Conservation (phyloP, 2,113 vertebrate species). For the Acinonyx jubatus region DNA sequence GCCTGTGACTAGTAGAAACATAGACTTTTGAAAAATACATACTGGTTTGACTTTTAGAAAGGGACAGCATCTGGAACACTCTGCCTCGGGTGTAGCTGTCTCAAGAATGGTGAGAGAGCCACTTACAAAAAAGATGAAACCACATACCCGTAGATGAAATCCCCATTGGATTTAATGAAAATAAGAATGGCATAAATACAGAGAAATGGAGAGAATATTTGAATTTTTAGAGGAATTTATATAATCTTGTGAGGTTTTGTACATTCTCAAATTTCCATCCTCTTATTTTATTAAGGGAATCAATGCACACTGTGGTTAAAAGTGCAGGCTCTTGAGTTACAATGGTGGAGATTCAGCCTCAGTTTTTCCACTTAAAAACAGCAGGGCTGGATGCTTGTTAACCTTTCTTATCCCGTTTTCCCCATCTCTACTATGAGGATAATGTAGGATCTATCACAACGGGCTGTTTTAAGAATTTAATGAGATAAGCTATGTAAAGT, state of each 20-base stretch:
- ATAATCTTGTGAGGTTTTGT: not conserved
- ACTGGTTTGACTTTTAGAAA: not conserved
- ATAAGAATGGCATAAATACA: not conserved
- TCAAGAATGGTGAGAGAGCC: not conserved
- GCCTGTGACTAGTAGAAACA: not conserved
- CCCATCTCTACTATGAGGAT: not conserved
- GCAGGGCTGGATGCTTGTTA: not conserved
- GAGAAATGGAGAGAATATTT: not conserved
- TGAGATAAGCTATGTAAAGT: not conserved
- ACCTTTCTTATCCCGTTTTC: not conserved
- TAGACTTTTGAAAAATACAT: not conserved
- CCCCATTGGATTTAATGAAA: not conserved
- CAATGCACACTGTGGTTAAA: too few relatives aligned
- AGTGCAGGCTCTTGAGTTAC: not conserved
- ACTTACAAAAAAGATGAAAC: not conserved
- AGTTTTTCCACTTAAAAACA: not conserved
- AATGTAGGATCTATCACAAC: not conserved
- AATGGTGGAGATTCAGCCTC: not conserved
- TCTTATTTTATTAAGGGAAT: not conserved
- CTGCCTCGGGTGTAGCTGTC: not conserved
- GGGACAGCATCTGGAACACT: not conserved
- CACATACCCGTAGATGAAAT: not conserved
- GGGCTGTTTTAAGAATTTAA: not conserved
- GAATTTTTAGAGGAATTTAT: not conserved
- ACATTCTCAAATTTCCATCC: not conserved